Evolutionary conservation across 2,888 invertebrate species (phyloP).

Genomic region (Neoascia interrupta): DNA sequence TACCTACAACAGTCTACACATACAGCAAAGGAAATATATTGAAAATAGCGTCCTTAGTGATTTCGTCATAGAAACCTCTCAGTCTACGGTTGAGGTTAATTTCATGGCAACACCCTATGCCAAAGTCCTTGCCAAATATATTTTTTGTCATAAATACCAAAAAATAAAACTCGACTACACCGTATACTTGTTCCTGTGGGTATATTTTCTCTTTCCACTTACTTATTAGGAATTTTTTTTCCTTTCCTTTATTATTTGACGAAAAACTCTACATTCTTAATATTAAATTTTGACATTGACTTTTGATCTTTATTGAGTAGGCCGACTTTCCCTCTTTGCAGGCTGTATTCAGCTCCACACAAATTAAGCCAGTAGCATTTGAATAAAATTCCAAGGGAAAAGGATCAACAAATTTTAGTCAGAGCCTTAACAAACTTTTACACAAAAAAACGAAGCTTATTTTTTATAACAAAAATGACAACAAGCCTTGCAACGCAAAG

Average conservation of each 20-base stretch:
- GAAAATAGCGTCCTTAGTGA: conserved; percentile 65
- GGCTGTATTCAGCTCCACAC: conserved; percentile 57
- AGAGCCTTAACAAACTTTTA: conserved; percentile 17
- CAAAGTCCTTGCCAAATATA: conserved; percentile 28
- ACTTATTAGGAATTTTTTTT: neutral
- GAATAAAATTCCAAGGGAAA: conserved; percentile 42
- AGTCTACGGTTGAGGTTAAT: conserved; percentile 72
- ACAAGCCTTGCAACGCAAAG: conserved; percentile 78
- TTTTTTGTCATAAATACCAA: conserved; percentile 15
- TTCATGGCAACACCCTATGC: conserved; percentile 78
- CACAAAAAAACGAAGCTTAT: conserved; percentile 1
- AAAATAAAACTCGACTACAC: neutral
- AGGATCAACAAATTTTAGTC: conserved; percentile 45
- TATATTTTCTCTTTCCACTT: neutral
- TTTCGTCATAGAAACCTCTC: conserved; percentile 63
- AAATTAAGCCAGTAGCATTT: conserved; percentile 24
- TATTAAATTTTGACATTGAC: conserved; percentile 2
- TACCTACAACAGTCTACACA: too few species aligned
- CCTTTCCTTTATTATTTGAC: neutral
- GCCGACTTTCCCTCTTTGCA: conserved; percentile 24
- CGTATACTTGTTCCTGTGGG: neutral
- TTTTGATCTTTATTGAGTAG: neutral
- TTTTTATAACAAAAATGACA: conserved; percentile 74
- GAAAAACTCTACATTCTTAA: neutral
- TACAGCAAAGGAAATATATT: conserved; percentile 10